Evolutionary conservation across 2,888 invertebrate species (phyloP), one percentile per base, ranked within the genome.

Genomic region (Hesperia comma): DNA sequence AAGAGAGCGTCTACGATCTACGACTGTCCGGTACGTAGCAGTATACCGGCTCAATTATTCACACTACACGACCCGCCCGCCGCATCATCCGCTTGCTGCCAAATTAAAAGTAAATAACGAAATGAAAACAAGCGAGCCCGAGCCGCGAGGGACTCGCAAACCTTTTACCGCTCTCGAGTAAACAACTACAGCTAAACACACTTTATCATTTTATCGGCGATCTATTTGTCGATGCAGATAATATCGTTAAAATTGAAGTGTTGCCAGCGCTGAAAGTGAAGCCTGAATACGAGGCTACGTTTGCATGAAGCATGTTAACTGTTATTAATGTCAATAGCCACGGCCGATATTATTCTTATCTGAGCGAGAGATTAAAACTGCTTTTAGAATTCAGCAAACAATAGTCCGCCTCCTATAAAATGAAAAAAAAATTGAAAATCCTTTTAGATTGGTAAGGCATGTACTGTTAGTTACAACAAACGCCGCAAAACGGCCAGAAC

Each of bases 41-140:
- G 81, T 79, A 82, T 81, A 83, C 83, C 79, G 82, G 83, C 80
- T 92, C 85, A 90, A 92, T 92, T 88, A 92, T 92, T 91, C 90
- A 92, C 86, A 86, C 84, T 85, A 83, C 85, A 84, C 85, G 85
- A 85, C 83, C 84, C 81, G 75, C 79, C 79, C 79, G 82, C 85
- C 83, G 84, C 86, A 90, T 88, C 91, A 90, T 88, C 88, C 90
- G 91, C 92, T 88, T 86, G 90, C 91, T 88, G 90, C 91, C 90
- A 92, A 92, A 92, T 92, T 92, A 92, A 92, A 92, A 92, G 92
- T 92, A 92, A 92, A 92, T 92, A 92, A 90, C 92, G 84, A 88
- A 92, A 92, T 92, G 91, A 92, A 92, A 91, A 91, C 91, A 90
- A 87, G 84, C 87, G 83, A 82, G 82, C 79, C 78, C 80, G 80